These are phyloP conservation scores for Psilopsiagon aurifrons DNA, from an alignment of 2,113 vertebrate genomes.

Conservation along the genomic window DNA sequence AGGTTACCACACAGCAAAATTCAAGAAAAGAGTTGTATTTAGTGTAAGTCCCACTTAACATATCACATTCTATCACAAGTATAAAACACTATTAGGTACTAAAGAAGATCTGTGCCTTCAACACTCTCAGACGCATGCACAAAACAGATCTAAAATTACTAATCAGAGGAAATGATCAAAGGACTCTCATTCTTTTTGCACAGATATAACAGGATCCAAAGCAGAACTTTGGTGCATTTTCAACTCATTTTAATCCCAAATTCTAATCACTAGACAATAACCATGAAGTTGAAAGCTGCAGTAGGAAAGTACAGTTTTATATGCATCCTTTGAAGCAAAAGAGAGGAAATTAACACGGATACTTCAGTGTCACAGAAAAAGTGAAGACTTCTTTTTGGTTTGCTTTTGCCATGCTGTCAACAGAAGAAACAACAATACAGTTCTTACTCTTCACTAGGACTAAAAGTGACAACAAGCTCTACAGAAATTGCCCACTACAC, in stretches of 20 bases:
- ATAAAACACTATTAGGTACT: background rate
- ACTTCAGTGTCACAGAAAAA: background rate
- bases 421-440: conserved; percentile 15
- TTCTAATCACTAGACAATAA: background rate
- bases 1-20: background rate
- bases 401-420: conserved; percentile 29
- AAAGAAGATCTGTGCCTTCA: background rate
- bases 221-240: background rate
- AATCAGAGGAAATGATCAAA: background rate
- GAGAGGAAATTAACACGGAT: conserved; percentile 5
- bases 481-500: background rate
- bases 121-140: background rate
- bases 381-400: background rate
- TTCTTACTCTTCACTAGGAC: conserved; percentile 34
- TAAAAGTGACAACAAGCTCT: conserved; percentile 17
- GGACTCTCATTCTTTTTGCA: background rate
- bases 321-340: background rate
- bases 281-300: background rate
- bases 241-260: background rate
- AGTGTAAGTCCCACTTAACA: background rate
- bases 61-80: background rate
- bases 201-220: background rate
- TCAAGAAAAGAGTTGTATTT: background rate
- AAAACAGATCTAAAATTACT: background rate
- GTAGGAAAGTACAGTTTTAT: background rate